A percentile compares a stretch with the other conserved stretches of the same genome.
These are phyloP conservation scores for Pungitius pungitius DNA, from an alignment of 2,113 vertebrate genomes.

Conservation along the genomic window DNA sequence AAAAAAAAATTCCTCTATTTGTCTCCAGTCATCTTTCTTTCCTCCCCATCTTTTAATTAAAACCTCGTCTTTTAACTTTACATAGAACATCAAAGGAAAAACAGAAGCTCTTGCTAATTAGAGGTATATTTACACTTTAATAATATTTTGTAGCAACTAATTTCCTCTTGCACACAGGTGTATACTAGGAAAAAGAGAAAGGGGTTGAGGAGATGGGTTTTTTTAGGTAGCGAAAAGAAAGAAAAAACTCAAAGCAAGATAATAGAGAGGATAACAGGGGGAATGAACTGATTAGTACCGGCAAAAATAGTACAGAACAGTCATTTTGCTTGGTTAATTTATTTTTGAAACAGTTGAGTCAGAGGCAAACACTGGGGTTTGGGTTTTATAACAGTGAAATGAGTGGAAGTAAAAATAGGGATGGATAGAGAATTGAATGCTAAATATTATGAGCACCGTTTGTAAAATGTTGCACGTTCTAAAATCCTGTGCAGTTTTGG, in stretches of 20 bases:
- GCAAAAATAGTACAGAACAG: slow-evolving; percentile 43
- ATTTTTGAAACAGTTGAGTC: slow-evolving; percentile 13
- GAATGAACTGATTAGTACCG: slow-evolving; percentile 26
- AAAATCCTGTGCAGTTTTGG: too few species aligned
- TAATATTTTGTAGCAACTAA: slow-evolving; percentile 71
- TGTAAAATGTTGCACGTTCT: too few species aligned
- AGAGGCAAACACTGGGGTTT: not conserved
- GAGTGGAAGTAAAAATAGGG: slow-evolving; percentile 18
- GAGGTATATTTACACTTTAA: slow-evolving; percentile 59
- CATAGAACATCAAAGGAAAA: slow-evolving; percentile 68
- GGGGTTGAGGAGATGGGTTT: slow-evolving; percentile 2
- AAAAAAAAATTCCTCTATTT: slow-evolving; percentile 45
- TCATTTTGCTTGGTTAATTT: slow-evolving; percentile 52
- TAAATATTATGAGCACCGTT: too few species aligned
- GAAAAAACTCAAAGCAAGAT: not conserved
- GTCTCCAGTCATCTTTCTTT: slow-evolving; percentile 46
- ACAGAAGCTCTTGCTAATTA: slow-evolving; percentile 61
- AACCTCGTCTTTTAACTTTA: slow-evolving; percentile 55
- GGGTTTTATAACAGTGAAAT: slow-evolving; percentile 8
- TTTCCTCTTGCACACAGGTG: slow-evolving; percentile 63
- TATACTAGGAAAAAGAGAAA: slow-evolving; percentile 1
- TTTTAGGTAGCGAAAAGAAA: slow-evolving; percentile 1
- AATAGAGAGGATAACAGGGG: slow-evolving; percentile 5
- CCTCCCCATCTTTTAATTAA: slow-evolving; percentile 51
- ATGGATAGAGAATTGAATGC: slow-evolving; percentile 10